phyloP scores from a whole-genome alignment of 2,797 vertebrate species.

The Smutsia gigantea region DNA sequence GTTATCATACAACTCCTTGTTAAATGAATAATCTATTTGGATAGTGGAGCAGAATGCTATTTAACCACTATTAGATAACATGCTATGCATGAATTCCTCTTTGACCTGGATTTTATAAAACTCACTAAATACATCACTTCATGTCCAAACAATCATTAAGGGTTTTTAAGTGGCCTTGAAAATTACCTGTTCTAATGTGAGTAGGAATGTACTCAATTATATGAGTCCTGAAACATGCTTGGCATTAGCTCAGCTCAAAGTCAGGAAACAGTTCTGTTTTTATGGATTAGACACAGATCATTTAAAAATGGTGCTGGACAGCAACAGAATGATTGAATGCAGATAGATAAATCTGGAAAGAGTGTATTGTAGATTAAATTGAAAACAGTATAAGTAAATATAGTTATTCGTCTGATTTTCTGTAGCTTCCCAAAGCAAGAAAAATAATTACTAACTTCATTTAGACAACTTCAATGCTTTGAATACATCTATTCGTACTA shows the following conservation, averaged over 20 bases:
- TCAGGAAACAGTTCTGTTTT: slow-evolving; percentile 50
- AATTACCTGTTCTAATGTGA: slow-evolving; percentile 45
- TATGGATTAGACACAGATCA: slow-evolving; percentile 7
- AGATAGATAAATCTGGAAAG: background rate
- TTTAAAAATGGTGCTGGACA: slow-evolving; percentile 30
- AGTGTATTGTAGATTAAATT: background rate
- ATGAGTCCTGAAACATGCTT: slow-evolving; percentile 34
- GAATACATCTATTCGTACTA: background rate
- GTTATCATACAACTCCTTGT: background rate
- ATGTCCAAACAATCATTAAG: slow-evolving; percentile 28
- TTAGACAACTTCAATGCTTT: slow-evolving; percentile 24
- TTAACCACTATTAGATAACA: background rate
- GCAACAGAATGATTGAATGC: background rate
- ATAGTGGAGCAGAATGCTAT: background rate
- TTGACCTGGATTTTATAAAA: slow-evolving; percentile 40
- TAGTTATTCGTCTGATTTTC: slow-evolving; percentile 30
- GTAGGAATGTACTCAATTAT: background rate
- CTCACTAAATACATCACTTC: slow-evolving; percentile 4
- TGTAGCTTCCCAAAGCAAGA: background rate
- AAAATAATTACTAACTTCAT: slow-evolving; percentile 1
- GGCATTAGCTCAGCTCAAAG: background rate
- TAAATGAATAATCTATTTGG: slow-evolving; percentile 15
- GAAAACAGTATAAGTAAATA: slow-evolving; percentile 3
- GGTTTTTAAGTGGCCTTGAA: slow-evolving; percentile 26
- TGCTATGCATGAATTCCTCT: slow-evolving; percentile 34